Conservation (phyloP, 2,888 invertebrate genomes). For the Eristalinus sepulchralis region DNA sequence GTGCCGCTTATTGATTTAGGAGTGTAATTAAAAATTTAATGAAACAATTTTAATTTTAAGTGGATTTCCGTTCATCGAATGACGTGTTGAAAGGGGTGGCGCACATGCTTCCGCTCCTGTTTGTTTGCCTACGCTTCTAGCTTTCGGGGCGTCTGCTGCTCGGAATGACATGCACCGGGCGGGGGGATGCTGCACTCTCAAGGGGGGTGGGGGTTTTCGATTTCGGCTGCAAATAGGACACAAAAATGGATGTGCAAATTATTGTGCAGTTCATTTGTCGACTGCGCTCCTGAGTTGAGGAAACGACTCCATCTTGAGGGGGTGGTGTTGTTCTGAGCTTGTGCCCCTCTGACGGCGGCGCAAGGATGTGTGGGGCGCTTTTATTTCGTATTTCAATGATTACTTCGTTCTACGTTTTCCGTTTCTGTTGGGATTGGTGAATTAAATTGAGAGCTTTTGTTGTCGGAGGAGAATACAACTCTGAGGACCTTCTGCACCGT, state of each 20-base stretch:
- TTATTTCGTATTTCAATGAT: slow-evolving; percentile 44
- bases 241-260: slow-evolving; percentile 41
- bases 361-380: slow-evolving; percentile 14
- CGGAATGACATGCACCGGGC: slow-evolving; percentile 1
- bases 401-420: slow-evolving; percentile 44
- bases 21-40: slow-evolving; percentile 71
- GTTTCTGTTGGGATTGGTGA: slow-evolving; percentile 58
- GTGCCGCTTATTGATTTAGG: slow-evolving; percentile 68
- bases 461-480: background rate
- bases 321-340: background rate
- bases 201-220: slow-evolving; percentile 29
- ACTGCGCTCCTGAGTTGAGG: slow-evolving; percentile 14
- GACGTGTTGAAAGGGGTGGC: slow-evolving; percentile 20
- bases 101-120: background rate
- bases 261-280: slow-evolving; percentile 53
- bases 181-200: slow-evolving; percentile 12
- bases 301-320: background rate
- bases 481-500: slow-evolving; percentile 7
- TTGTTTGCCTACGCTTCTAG: slow-evolving; percentile 17
- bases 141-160: background rate
- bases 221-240: slow-evolving; percentile 16
- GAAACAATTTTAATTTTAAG: slow-evolving; percentile 71
- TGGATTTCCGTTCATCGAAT: slow-evolving; percentile 48
- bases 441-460: slow-evolving; percentile 56
- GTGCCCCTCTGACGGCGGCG: background rate